These are phyloP conservation scores for Phengaris arion DNA, from an alignment of 2,888 invertebrate genomes.

Conservation along the genomic window DNA sequence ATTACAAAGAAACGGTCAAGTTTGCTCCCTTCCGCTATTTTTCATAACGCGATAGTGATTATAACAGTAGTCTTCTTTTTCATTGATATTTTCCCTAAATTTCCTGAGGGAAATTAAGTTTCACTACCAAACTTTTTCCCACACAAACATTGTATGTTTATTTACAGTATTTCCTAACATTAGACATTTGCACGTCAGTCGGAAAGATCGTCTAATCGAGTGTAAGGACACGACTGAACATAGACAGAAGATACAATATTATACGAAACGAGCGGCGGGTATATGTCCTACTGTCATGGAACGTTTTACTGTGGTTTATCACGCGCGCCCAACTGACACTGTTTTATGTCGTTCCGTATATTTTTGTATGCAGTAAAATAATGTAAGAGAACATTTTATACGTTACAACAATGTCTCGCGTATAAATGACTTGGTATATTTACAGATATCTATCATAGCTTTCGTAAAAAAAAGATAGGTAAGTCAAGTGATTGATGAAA, in stretches of 20 bases:
- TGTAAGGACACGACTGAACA: slow-evolving; percentile 29
- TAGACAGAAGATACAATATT: slow-evolving; percentile 30
- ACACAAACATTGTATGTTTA: not conserved
- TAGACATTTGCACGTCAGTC: slow-evolving; percentile 18
- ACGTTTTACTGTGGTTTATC: slow-evolving; percentile 36
- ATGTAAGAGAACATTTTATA: slow-evolving; percentile 19
- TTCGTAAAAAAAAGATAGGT: too few species aligned
- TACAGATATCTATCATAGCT: too few species aligned
- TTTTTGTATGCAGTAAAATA: slow-evolving; percentile 2
- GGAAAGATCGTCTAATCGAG: slow-evolving; percentile 29
- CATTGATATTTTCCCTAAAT: not conserved
- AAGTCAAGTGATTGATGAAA: too few species aligned
- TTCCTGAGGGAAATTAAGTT: slow-evolving; percentile 12
- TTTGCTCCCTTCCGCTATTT: not conserved
- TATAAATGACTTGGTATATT: too few species aligned
- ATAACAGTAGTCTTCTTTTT: not conserved
- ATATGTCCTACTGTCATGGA: slow-evolving; percentile 33
- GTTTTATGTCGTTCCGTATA: slow-evolving; percentile 33
- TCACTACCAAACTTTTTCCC: slow-evolving; percentile 10
- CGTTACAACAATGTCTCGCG: not conserved
- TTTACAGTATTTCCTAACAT: slow-evolving; percentile 18
- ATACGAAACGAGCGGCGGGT: slow-evolving; percentile 29
- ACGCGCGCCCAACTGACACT: slow-evolving; percentile 30
- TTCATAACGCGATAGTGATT: not conserved
- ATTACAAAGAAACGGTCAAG: too few species aligned